These are phyloP conservation scores for Coilia nasus DNA, from an alignment of 2,797 vertebrate species.

Conservation along the genomic window DNA sequence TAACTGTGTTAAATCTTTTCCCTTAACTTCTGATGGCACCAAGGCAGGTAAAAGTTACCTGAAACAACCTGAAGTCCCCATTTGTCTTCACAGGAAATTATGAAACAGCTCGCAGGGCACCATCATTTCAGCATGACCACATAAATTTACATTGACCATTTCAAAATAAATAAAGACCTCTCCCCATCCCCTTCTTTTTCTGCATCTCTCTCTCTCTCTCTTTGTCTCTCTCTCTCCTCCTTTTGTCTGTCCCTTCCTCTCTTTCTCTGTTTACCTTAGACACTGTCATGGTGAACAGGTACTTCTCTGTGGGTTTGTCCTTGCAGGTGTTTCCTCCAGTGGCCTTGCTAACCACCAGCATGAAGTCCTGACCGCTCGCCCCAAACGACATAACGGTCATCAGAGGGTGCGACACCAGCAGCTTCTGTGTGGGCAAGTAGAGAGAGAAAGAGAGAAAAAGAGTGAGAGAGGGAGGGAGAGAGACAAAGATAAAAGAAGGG, in stretches of 20 bases:
- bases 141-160: no score
- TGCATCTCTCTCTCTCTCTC: neutral
- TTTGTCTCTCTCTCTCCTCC: neutral
- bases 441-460: neutral
- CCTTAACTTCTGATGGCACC: no score
- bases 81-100: no score
- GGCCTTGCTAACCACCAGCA: conserved; percentile 83
- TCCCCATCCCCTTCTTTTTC: no score
- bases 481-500: neutral
- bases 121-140: no score
- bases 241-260: no score
- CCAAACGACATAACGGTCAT: conserved; percentile 92
- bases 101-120: no score
- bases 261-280: conserved; percentile 82
- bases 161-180: no score
- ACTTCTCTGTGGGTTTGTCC: conserved; percentile 87
- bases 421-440: conserved; percentile 71
- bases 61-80: no score
- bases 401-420: conserved; percentile 82
- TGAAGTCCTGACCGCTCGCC: conserved; percentile 91
- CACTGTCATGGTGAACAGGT: conserved; percentile 87
- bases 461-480: neutral
- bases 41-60: no score
- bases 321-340: conserved; percentile 71
- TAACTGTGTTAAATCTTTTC: no score